Conservation (phyloP, 2,113 vertebrate genomes). For the Zosterops borbonicus region DNA sequence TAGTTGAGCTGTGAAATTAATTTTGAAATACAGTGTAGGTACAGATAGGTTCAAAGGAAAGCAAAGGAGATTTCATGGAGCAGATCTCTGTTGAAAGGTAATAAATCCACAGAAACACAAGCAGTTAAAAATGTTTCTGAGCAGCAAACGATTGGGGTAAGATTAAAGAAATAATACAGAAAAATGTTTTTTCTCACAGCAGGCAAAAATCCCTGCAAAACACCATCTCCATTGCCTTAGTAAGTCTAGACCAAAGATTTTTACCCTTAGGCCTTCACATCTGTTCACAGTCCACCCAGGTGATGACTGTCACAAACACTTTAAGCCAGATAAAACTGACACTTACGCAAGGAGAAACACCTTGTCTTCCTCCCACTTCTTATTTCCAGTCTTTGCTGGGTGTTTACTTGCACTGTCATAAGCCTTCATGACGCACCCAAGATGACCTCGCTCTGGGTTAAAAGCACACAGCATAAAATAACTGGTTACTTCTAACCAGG, state of each 20-base stretch:
- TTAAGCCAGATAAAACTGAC: neutral
- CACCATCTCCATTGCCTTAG: neutral
- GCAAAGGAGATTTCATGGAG: neutral
- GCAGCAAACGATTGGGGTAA: neutral
- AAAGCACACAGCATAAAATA: neutral
- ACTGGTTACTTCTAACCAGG: neutral
- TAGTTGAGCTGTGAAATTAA: neutral
- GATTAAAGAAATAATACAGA: neutral
- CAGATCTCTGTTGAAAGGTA: neutral
- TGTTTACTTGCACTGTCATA: neutral
- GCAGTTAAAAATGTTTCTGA: neutral
- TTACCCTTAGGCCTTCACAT: neutral
- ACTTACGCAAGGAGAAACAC: neutral
- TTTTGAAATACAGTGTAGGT: neutral
- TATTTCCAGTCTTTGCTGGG: neutral
- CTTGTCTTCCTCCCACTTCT: neutral
- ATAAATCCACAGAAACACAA: neutral
- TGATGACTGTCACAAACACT: neutral
- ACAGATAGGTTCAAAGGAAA: neutral
- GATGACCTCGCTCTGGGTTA: neutral
- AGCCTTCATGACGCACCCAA: fast-evolving
- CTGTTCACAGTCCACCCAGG: neutral
- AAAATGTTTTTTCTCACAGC: neutral
- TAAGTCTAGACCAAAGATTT: neutral
- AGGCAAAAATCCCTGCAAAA: neutral